phyloP scores from a whole-genome alignment of 2,888 invertebrate genomes.

The Digitonthophagus gazella region DNA sequence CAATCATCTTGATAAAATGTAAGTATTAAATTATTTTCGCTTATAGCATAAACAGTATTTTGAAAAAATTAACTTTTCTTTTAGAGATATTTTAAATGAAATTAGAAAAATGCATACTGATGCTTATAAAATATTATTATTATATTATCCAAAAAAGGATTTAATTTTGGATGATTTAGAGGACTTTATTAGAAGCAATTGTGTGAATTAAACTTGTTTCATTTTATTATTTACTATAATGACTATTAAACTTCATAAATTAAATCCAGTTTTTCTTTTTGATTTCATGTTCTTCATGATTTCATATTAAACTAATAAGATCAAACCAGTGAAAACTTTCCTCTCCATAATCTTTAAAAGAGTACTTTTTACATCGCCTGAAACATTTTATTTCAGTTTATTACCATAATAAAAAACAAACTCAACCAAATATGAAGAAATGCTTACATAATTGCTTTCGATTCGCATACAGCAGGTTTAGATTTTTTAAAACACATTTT shows the following conservation, averaged over 20 bases:
- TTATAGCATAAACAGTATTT: neutral
- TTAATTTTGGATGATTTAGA: neutral
- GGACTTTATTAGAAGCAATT: neutral
- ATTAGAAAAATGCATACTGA: slow-evolving; percentile 42
- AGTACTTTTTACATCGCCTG: neutral
- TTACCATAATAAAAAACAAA: too few species aligned
- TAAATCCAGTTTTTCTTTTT: too few species aligned
- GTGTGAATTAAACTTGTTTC: slow-evolving; percentile 4
- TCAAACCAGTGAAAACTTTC: neutral
- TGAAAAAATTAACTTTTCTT: neutral
- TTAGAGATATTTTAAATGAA: slow-evolving; percentile 41
- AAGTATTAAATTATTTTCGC: neutral
- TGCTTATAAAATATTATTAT: slow-evolving; percentile 41
- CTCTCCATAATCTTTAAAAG: neutral
- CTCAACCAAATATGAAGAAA: too few species aligned
- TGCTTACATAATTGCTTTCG: neutral
- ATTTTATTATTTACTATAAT: too few species aligned
- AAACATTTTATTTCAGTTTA: neutral
- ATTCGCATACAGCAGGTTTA: neutral
- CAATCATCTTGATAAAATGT: neutral
- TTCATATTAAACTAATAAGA: neutral
- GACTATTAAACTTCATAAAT: too few species aligned
- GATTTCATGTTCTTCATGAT: too few species aligned
- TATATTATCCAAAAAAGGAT: slow-evolving; percentile 40
- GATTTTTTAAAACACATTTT: neutral